Evolutionary conservation across 2,888 invertebrate species (phyloP).

Genomic region (Cheilosia vernalis): DNA sequence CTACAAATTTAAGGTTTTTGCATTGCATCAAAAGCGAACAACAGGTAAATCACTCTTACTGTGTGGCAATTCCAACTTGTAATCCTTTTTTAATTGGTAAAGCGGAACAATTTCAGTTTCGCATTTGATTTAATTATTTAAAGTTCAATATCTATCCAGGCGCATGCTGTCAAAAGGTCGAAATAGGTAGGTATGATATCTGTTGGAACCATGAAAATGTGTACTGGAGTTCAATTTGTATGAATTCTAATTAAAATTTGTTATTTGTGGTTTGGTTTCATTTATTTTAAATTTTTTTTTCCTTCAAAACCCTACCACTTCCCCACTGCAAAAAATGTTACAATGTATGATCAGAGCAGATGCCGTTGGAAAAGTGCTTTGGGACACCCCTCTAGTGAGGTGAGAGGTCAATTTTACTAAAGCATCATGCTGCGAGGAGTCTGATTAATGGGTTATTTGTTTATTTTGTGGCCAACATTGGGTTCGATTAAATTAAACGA

Average conservation of each 20-base stretch:
- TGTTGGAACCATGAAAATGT: not conserved
- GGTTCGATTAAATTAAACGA: no score
- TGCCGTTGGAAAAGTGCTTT: not conserved
- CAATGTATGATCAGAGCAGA: not conserved
- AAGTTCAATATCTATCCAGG: slow-evolving; percentile 14
- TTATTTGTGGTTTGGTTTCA: slow-evolving; percentile 38
- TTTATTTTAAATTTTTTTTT: not conserved
- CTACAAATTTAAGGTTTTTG: slow-evolving; percentile 4
- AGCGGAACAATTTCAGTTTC: not conserved
- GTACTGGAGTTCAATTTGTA: slow-evolving; percentile 28
- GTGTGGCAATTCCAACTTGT: not conserved
- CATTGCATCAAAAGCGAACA: not conserved
- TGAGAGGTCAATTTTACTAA: not conserved
- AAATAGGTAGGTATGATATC: not conserved
- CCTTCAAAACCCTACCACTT: slow-evolving; percentile 11
- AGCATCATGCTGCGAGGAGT: not conserved
- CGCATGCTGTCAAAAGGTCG: slow-evolving; percentile 9
- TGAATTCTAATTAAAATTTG: slow-evolving; percentile 54
- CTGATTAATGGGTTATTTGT: not conserved
- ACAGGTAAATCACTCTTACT: not conserved
- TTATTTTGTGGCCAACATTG: no score
- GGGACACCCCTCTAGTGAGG: not conserved
- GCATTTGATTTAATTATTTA: slow-evolving; percentile 36
- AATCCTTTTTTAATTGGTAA: slow-evolving; percentile 44
- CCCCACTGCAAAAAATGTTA: no score